Conservation (phyloP, 64 coral and sea anemone species). For the Stichodactyla mertensii region DNA sequence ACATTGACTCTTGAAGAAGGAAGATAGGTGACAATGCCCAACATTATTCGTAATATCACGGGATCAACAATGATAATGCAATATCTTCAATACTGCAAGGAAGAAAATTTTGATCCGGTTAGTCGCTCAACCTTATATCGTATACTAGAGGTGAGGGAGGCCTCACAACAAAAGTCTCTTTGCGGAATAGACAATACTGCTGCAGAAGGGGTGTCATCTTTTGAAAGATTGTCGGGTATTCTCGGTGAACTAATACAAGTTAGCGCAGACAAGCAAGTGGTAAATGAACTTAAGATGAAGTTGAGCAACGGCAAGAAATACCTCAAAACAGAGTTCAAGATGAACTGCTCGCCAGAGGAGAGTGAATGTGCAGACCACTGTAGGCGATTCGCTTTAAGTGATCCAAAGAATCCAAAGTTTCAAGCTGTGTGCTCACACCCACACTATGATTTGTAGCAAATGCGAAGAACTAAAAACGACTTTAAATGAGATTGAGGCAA, state of each 20-base stretch:
- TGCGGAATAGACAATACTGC: conserved; percentile 7
- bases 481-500: no score
- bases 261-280: background rate
- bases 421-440: background rate
- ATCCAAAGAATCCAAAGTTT: conserved; percentile 1
- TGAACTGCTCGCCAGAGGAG: background rate
- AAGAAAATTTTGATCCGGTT: background rate
- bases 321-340: conserved; percentile 15
- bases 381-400: conserved; percentile 3
- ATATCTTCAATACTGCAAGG: conserved; percentile 21
- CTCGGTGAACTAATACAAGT: background rate
- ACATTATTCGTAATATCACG: conserved; percentile 36
- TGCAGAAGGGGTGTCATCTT: background rate
- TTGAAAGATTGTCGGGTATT: background rate
- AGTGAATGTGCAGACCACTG: conserved; percentile 19
- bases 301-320: background rate
- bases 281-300: background rate
- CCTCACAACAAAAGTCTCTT: conserved; percentile 23
- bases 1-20: conserved; percentile 38
- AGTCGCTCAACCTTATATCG: conserved; percentile 29
- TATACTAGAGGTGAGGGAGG: background rate
- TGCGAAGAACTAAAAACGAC: no score
- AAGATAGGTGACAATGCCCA: conserved; percentile 37
- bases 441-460: no score
- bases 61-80: conserved; percentile 50